A percentile compares a stretch with the other conserved stretches of the same genome.
phyloP scores from a whole-genome alignment of 2,888 invertebrate genomes.

The Petrolisthes cinctipes region DNA sequence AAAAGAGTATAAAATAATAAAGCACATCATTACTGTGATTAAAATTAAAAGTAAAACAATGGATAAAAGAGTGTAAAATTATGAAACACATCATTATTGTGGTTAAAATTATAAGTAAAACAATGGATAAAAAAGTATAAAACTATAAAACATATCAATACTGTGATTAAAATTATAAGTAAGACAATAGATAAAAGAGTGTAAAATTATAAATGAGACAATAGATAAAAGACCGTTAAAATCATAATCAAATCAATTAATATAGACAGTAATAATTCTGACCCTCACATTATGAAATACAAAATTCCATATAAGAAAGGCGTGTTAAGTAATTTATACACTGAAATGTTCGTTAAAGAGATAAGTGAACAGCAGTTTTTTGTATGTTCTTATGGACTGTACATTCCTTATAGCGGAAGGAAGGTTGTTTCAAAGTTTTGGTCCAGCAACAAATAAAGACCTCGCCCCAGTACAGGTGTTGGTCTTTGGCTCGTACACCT shows the following conservation, averaged over 20 bases:
- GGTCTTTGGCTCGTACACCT: background rate
- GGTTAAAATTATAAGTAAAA: slow-evolving; percentile 1
- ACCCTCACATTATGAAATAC: too few relatives aligned
- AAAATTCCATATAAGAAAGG: too few relatives aligned
- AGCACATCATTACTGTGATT: background rate
- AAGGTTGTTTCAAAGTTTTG: background rate
- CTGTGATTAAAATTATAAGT: slow-evolving; percentile 4
- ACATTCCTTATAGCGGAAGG: background rate
- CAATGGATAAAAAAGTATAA: background rate
- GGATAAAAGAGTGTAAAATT: background rate
- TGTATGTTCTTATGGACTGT: background rate
- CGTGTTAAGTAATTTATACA: background rate
- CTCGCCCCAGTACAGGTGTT: background rate
- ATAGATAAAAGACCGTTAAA: background rate
- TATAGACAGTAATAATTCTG: background rate
- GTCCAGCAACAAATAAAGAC: background rate
- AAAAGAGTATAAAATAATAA: background rate
- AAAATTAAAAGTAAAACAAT: background rate
- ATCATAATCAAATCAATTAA: background rate
- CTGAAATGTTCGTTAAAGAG: background rate
- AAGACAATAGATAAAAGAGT: background rate
- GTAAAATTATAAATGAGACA: background rate
- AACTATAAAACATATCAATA: background rate
- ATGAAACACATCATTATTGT: background rate
- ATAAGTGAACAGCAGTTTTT: background rate